Percentiles rank a stretch among this genome's conserved stretches.
Evolutionary conservation across 2,113 vertebrate genomes (phyloP).

Genomic region (Erpornis zantholeuca): DNA sequence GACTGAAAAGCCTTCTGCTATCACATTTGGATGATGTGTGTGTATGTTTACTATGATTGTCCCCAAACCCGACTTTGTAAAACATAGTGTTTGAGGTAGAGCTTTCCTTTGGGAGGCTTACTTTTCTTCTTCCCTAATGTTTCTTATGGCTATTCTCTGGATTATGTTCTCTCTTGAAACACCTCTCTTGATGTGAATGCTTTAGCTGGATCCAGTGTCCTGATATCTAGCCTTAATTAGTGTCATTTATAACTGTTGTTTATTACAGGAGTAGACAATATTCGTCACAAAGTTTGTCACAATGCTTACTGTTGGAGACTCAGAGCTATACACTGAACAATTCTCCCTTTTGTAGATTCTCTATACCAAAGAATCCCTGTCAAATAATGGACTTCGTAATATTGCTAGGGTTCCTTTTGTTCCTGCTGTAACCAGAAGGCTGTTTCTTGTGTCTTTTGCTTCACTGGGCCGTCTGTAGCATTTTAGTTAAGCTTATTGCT

Average conservation of each 20-base stretch:
- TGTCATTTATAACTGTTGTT: not conserved
- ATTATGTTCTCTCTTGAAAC: not conserved
- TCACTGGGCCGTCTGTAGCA: not conserved
- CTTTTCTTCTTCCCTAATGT: not conserved
- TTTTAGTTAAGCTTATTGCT: not conserved
- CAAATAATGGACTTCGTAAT: not conserved
- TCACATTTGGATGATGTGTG: not conserved
- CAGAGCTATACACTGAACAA: not conserved
- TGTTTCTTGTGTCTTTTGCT: not conserved
- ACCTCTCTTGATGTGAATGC: not conserved
- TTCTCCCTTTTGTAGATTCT: not conserved
- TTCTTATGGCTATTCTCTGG: not conserved
- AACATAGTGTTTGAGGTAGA: not conserved
- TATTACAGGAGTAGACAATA: not conserved
- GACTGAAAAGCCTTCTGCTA: not conserved
- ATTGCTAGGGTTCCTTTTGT: constrained; percentile 1
- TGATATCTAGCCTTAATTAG: not conserved
- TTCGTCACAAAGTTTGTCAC: not conserved
- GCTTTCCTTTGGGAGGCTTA: not conserved
- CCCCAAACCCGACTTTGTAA: not conserved
- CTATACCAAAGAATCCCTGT: not conserved
- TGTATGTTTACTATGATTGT: not conserved
- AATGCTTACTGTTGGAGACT: not conserved
- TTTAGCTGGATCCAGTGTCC: not conserved
- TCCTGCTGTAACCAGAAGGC: not conserved